phyloP scores from a whole-genome alignment of 1,140 invertebrate genomes.

The Chironomus tepperi region DNA sequence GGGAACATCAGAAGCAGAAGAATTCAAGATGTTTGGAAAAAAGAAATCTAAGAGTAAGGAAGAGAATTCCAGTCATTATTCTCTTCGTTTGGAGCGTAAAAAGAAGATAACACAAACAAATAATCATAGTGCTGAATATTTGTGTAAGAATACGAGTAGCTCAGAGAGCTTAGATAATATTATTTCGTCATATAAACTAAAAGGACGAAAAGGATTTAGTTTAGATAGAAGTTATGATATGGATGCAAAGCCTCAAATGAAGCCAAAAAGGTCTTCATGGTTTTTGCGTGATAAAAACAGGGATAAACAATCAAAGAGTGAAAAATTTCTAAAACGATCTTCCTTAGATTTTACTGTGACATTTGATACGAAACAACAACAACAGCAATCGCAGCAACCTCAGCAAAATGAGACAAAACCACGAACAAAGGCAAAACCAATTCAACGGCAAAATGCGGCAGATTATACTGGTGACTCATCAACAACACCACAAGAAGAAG shows the following conservation, averaged over 20 bases:
- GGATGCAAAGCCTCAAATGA: neutral
- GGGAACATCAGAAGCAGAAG: constrained; percentile 29
- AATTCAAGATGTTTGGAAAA: neutral
- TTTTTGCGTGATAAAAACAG: neutral
- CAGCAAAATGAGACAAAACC: constrained; percentile 2
- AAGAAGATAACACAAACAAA: constrained; percentile 19
- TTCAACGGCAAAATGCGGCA: constrained; percentile 24
- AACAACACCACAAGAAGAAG: constrained; percentile 6
- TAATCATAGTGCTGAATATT: constrained; percentile 16
- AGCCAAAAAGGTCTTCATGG: constrained; percentile 12
- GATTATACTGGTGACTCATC: constrained; percentile 21
- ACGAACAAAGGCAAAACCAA: neutral
- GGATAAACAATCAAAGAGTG: neutral
- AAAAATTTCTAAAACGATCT: constrained; percentile 16
- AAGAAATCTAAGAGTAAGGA: constrained; percentile 18
- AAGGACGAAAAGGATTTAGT: constrained; percentile 6
- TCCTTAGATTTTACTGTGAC: neutral
- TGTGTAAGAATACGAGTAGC: constrained; percentile 10
- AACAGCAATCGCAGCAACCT: neutral
- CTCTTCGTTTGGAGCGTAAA: neutral
- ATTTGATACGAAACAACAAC: neutral
- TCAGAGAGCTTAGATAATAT: constrained; percentile 9
- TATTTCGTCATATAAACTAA: constrained; percentile 6
- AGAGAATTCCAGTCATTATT: constrained; percentile 11
- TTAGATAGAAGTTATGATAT: constrained; percentile 5